A percentile compares a stretch with the other conserved stretches of the same genome.
phyloP scores from a whole-genome alignment of 1,140 invertebrate species.

The Lepidurus packardi region DNA sequence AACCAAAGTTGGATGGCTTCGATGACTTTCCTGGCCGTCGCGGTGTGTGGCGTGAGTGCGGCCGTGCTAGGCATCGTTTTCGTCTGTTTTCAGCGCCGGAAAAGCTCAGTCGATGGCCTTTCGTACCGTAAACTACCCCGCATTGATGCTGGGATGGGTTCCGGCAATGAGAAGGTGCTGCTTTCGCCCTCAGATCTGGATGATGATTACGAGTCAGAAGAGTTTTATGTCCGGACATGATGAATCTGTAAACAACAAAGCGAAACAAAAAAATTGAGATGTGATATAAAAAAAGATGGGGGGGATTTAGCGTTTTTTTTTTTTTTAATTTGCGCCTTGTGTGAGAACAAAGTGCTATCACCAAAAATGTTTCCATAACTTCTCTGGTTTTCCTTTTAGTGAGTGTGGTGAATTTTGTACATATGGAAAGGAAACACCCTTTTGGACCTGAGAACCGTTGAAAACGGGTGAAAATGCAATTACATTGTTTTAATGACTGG shows the following conservation, averaged over 20 bases:
- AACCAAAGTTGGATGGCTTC: background rate
- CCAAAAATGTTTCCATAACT: too few relatives aligned
- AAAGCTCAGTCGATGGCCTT: background rate
- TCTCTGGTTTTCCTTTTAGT: too few relatives aligned
- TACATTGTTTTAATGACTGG: background rate
- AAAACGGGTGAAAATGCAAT: background rate
- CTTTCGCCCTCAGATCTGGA: background rate
- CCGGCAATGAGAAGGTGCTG: background rate
- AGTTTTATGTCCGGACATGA: background rate
- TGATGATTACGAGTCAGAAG: background rate
- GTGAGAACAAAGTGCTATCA: too few relatives aligned
- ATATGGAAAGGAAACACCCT: too few relatives aligned
- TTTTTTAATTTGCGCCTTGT: too few relatives aligned
- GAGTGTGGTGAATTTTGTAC: too few relatives aligned
- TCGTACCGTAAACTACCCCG: background rate
- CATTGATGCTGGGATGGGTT: background rate
- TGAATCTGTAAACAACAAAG: background rate
- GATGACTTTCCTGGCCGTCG: background rate
- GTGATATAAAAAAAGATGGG: background rate
- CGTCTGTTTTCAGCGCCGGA: background rate
- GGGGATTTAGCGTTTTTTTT: too few relatives aligned
- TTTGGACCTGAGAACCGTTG: too few relatives aligned
- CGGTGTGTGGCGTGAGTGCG: constrained; percentile 1
- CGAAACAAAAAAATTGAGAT: background rate
- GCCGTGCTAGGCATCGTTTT: background rate